Evolutionary conservation across 2,113 vertebrate species (phyloP), one percentile per base, ranked within the genome.

Genomic region (Austrofundulus limnaeus): DNA sequence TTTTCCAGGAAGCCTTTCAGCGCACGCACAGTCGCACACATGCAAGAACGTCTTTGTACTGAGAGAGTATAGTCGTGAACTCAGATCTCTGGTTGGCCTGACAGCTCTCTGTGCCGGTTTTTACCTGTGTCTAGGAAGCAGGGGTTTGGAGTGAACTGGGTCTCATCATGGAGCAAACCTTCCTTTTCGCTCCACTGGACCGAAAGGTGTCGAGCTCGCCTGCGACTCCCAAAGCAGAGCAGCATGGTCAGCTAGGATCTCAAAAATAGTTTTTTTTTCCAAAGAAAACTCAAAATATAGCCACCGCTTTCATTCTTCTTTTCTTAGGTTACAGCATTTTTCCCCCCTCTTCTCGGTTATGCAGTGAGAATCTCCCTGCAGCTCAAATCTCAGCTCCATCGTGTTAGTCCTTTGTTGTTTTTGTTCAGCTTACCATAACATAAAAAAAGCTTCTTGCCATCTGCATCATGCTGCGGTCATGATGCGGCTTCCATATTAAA

Each of bases 71-170:
- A 31, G 53, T 11, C 60, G 24, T 37, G 12, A 51, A 65, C 8
- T 47, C 25, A 16, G 21, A 14, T 25, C 43, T n/a, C 1, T 23
- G 47, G 21, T 39, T 47, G 20, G 12, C 3, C 20, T 46, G 24
- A 57, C 21, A 68, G 57, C n/a, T 43, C 20, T 55, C 46, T 37
- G 43, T 9, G 54, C 14, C 0, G 16, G n/a, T 14, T 6, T 73
- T 82, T 92, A 93, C 91, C 91, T 91, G 84, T 2, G 51, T 88
- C 84, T 28, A 76, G 17, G 46, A 75, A 82, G 72, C 57, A 78
- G 17, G 83, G 82, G 58, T 89, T 89, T 12, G 62, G 54, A 58
- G 87, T 67, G 23, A 71, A 72, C 9, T 72, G 78, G 7, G 66
- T 63, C 20, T 88, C 85, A 7, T 77, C 59, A 0, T 47, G 51